Conservation (phyloP, 1,140 invertebrate genomes). For the Catajapyx aquilonaris region DNA sequence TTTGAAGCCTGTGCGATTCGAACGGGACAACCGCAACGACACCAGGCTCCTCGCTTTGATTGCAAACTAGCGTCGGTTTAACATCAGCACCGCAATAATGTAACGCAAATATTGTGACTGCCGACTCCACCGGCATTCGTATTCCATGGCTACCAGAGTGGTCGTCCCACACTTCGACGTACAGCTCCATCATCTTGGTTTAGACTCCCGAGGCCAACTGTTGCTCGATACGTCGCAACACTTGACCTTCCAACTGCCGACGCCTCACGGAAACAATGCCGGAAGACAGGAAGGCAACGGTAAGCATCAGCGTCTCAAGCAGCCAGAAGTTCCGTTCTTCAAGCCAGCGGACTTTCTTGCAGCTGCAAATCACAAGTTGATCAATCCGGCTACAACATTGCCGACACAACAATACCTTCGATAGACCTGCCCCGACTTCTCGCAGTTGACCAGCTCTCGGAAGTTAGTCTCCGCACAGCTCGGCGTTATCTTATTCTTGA, state of each 20-base stretch:
- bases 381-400: no score
- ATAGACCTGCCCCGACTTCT: no score
- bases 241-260: slow-evolving; percentile 29
- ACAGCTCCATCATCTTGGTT: slow-evolving; percentile 19
- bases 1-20: slow-evolving; percentile 33
- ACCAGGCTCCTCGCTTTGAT: slow-evolving; percentile 13
- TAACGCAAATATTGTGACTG: slow-evolving; percentile 19
- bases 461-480: no score
- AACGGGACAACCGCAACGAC: slow-evolving; percentile 17
- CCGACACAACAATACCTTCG: no score
- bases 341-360: slow-evolving; percentile 14
- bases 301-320: slow-evolving; percentile 53
- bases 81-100: slow-evolving; percentile 20
- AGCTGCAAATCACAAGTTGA: no score
- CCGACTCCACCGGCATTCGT: slow-evolving; percentile 22
- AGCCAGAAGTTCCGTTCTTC: slow-evolving; percentile 49
- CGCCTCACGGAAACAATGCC: slow-evolving; percentile 30
- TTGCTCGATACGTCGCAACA: slow-evolving; percentile 35
- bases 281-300: slow-evolving; percentile 36
- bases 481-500: no score
- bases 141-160: slow-evolving; percentile 12
- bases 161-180: slow-evolving; percentile 18
- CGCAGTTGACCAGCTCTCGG: no score
- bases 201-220: slow-evolving; percentile 26
- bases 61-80: slow-evolving; percentile 15